Base-by-base conservation (phyloP, 2,797 vertebrate genomes). In the Mallotus villosus region DNA sequence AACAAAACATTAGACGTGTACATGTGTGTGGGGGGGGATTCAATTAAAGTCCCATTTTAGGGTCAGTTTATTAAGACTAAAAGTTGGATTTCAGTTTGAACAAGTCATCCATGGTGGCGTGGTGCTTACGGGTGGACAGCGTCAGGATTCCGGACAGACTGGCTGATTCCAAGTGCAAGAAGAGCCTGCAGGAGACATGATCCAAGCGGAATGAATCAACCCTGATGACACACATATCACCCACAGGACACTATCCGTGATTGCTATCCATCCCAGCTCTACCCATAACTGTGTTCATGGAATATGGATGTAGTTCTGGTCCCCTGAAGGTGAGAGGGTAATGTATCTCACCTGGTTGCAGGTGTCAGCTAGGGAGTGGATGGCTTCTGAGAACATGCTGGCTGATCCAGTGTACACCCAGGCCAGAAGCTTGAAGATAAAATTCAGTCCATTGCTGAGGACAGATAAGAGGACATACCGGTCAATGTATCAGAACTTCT, bases 331-430 rank as follows among this genome's bases (percentile, higher is more conserved):
- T 55, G 16, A 17, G 51, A 41, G 32, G 62, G 4, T 41, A 21
- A 22, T 32, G n/a, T 22, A 37, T 24, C 90, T 92, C 65, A 95
- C 95, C 92, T 99, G 98, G 88, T 99, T 99, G 85, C 96, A 98
- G 70, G 98, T 99, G 89, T 99, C 97, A 25, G 97, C 97, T 90
- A 99, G 88, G 75, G 97, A 99, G 86, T 99, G 98, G 85, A 99
- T 95, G 80, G 97, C 97, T 91, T 99, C 98, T 2, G 98, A 99
- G 87, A 99, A 99, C 98, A 99, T 99, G 88, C 97, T 97, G 41
- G 97, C 95, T 74, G 98, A 99, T 82, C 97, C 97, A 0, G 98
- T 99, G 90, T 99, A 98, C 88, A 99, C 92, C 98, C 98, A 99
- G 4, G 98, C 98, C 87, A 99, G 93, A n/a, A 99, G 94, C 86